These are phyloP conservation scores for Pediacus dermestoides DNA, from an alignment of 2,888 invertebrate genomes.

Conservation along the genomic window DNA sequence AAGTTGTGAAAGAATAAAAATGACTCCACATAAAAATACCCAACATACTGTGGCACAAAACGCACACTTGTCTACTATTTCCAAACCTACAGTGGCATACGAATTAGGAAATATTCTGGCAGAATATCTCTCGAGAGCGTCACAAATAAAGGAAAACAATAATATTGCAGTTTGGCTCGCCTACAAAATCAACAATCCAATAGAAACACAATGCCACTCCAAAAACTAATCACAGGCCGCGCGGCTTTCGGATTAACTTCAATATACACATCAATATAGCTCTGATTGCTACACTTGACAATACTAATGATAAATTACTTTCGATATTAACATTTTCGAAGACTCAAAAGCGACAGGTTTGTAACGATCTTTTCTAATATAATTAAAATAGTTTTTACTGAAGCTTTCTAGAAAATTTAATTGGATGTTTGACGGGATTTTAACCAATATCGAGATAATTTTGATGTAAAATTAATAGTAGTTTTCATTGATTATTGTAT, in stretches of 20 bases:
- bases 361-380: too few species aligned
- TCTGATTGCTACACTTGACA: constrained; percentile 4
- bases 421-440: too few species aligned
- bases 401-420: too few species aligned
- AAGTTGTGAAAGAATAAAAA: constrained; percentile 38
- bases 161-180: constrained; percentile 23
- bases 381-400: too few species aligned
- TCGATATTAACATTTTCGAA: too few species aligned
- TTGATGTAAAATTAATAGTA: too few species aligned
- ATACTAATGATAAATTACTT: constrained; percentile 4
- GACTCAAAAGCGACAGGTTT: too few species aligned
- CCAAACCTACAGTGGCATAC: constrained; percentile 28
- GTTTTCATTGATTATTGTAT: too few species aligned
- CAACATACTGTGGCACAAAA: constrained; percentile 29
- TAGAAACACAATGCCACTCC: constrained; percentile 12
- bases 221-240: constrained; percentile 19
- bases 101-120: constrained; percentile 31
- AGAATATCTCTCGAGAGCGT: constrained; percentile 25
- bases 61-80: constrained; percentile 32
- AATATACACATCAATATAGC: constrained; percentile 4
- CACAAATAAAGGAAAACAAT: constrained; percentile 28
- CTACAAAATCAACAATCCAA: constrained; percentile 8
- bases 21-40: constrained; percentile 38
- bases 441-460: too few species aligned
- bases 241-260: constrained; percentile 8